Base-by-base conservation (phyloP, 2,888 invertebrate species). In the Lasioglossum vierecki region DNA sequence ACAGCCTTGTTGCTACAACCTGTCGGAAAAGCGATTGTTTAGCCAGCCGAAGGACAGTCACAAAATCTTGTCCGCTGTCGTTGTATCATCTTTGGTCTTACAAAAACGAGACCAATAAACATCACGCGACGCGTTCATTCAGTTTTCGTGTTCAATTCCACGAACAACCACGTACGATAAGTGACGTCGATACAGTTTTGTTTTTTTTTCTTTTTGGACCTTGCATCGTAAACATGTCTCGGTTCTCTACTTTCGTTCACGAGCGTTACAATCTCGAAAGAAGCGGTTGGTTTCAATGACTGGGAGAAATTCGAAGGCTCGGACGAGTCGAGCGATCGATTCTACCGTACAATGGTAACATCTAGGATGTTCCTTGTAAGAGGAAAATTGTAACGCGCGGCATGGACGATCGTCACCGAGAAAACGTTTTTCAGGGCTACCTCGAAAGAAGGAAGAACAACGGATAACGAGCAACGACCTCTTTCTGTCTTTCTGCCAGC, bases 41-140 rank as follows among this genome's bases (percentile, higher is more conserved):
- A 39, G 71, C 60, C 41, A 49, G 60, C 76, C 53, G 75, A 77
- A 77, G 44, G 57, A 53, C 2, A 18, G 11, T 22, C 75, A 30
- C 70, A 30, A 46, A 66, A 66, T 35, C 35, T 82, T 26, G 46
- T 82, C 60, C 70, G 4, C 41, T 22, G n/a, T 46, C 44, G 46
- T 49, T 49, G 9, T n/a, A 53, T 53, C 41, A 63, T 85, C 49
- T 85, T 82, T 77, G 72, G 60, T 60, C 81, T 84, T 80, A 68
- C 70, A 68, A 77, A 82, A 80, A 70, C 72, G 68, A 86, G 82
- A 71, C 78, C 82, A 75, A 46, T 63, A 74, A 85, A 72, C 66
- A 60, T 77, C 72, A 22, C 11, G 22, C 35, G 35, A 22, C 68
- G 41, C 76, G 79, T 72, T 71, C 30, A 46, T 70, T 11, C 73